These are phyloP conservation scores for Australoheros scitulus DNA, from an alignment of 2,113 vertebrate genomes.

Conservation along the genomic window DNA sequence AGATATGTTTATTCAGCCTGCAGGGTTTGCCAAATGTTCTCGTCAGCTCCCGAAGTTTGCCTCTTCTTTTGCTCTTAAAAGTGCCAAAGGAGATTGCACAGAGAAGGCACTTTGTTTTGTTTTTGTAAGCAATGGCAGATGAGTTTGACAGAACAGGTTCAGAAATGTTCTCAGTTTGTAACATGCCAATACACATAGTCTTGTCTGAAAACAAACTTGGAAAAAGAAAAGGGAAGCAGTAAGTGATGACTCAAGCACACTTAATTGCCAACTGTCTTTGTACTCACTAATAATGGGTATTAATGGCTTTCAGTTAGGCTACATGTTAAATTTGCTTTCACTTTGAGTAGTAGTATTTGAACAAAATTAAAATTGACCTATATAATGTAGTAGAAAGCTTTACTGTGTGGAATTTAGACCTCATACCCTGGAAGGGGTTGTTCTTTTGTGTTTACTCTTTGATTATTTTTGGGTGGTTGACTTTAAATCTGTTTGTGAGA, in stretches of 20 bases:
- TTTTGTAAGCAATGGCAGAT: neutral
- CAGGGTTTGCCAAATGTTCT: constrained; percentile 4
- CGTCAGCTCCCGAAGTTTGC: neutral
- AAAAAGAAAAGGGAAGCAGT: constrained; percentile 35
- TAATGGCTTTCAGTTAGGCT: constrained; percentile 4
- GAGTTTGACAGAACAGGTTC: constrained; percentile 1
- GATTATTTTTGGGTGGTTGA: neutral
- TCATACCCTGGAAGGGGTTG: neutral
- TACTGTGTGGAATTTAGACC: neutral
- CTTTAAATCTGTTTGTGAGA: neutral
- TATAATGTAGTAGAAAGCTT: neutral
- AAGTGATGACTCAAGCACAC: constrained; percentile 28
- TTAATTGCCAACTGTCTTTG: neutral
- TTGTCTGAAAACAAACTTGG: constrained; percentile 7
- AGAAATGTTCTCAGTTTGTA: neutral
- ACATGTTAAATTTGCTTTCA: neutral
- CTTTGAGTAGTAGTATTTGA: neutral
- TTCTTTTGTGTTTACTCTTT: neutral
- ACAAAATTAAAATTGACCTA: neutral
- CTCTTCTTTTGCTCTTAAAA: constrained; percentile 15
- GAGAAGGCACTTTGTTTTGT: neutral
- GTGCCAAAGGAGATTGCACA: neutral
- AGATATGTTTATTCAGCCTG: constrained; percentile 24
- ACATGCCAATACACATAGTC: neutral
- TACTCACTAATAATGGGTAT: neutral